Evolutionary conservation across 2,888 invertebrate genomes (phyloP), one percentile per base, ranked within the genome.

Genomic region (Eupithecia tripunctaria): DNA sequence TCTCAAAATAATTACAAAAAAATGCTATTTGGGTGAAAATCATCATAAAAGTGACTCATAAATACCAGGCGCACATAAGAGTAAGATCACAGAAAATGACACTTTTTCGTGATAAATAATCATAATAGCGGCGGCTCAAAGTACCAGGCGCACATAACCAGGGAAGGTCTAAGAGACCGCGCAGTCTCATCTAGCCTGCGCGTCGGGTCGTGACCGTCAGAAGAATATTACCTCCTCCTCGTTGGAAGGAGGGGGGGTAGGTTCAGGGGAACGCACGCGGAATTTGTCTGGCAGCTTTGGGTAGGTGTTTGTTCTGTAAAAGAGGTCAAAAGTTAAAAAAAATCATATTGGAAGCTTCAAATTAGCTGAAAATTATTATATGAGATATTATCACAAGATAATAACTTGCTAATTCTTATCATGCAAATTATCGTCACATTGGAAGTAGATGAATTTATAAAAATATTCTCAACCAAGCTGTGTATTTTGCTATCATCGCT

Each of bases 201-300:
- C 78, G 69, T 82, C 77, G 81, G 90, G 74, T 65, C 81, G 85
- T 64, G 82, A 72, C 73, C 95, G 96, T 96, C 96, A 96, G 96
- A 96, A 96, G 91, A 96, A 96, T 89, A 96, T 96, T 41, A 96
- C 96, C 84, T 96, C 96, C 80, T 96, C 96, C 82, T 96, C 86
- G 21, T 63, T 63, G 82, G 93, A 70, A 25, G 82, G 74, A 29
- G 78, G 78, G 70, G 81, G 74, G 65, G 79, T 64, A 15, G 80
- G 76, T 56, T 94, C 94, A 14, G 96, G 95, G 1, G 95, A 95
- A 12, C 95, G 95, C 64, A 96, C 95, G 74, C 96, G 95, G 89
- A 96, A 96, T 86, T 96, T 95, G 80, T 96, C 96, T 63, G 96
- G 96, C 68, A 96, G 88, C 87, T 96, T 96, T 29, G 97, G 96